Percentiles rank a stretch among this genome's conserved stretches.
Conservation (phyloP, 2,888 invertebrate species). For the Pollenia angustigena region DNA sequence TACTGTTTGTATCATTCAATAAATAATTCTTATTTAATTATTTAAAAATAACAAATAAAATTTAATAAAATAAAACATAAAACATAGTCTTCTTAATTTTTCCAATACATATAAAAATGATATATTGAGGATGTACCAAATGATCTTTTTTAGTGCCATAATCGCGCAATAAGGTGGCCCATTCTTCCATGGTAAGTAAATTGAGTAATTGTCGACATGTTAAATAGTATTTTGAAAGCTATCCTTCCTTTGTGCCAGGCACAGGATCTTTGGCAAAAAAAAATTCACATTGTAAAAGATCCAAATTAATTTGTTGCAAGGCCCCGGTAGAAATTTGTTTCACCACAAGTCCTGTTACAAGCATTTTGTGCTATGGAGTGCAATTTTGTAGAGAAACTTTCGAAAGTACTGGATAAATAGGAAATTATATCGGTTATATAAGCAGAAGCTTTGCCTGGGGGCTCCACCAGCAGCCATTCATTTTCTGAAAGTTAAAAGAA, state of each 20-base stretch:
- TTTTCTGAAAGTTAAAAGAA: constrained; percentile 97
- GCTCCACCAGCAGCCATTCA: constrained; percentile 95
- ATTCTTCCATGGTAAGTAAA: constrained; percentile 97
- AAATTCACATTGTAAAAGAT: constrained; percentile 98
- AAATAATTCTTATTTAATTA: constrained; percentile 51
- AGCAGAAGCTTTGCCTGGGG: constrained; percentile 95
- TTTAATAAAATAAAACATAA: constrained; percentile 23
- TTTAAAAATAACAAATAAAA: constrained; percentile 26
- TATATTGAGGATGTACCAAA: constrained; percentile 94
- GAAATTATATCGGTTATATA: constrained; percentile 97
- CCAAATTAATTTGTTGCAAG: constrained; percentile 92
- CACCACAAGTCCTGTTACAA: constrained; percentile 92
- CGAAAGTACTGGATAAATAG: constrained; percentile 95
- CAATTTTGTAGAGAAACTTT: constrained; percentile 97
- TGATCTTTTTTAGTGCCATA: constrained; percentile 95
- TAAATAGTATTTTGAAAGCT: constrained; percentile 94
- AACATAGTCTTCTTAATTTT: constrained; percentile 98
- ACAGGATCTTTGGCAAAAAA: constrained; percentile 98
- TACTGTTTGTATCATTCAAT: constrained; percentile 56
- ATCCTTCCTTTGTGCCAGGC: constrained; percentile 93
- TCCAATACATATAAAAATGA: constrained; percentile 96
- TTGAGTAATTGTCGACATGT: constrained; percentile 91
- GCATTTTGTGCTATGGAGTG: constrained; percentile 90
- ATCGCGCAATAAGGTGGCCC: constrained; percentile 99
- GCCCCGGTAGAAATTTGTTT: constrained; percentile 96